Evolutionary conservation across 1,140 invertebrate genomes (phyloP).

Genomic region (Bombus confusus): DNA sequence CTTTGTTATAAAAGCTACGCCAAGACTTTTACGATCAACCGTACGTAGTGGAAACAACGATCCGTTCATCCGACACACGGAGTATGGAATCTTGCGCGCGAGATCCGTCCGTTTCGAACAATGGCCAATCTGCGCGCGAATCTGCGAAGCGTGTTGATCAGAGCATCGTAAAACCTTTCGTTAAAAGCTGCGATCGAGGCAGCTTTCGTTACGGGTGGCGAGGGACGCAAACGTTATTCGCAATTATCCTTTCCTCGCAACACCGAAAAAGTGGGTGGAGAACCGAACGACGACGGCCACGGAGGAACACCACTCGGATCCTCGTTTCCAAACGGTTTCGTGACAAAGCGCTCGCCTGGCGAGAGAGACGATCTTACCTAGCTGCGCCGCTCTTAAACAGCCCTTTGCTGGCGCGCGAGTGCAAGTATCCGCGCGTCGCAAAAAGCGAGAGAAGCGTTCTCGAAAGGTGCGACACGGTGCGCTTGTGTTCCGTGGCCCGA

Average conservation of each 20-base stretch:
- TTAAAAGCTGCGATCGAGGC: slow-evolving; percentile 27
- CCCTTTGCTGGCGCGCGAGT: slow-evolving; percentile 36
- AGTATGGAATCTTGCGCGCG: neutral
- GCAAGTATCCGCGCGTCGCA: slow-evolving; percentile 52
- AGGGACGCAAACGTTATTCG: slow-evolving; percentile 32
- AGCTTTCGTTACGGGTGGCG: neutral
- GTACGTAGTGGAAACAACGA: neutral
- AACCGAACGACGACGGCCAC: neutral
- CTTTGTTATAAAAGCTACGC: too few species aligned
- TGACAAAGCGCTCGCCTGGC: slow-evolving; percentile 50
- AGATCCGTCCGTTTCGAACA: slow-evolving; percentile 5
- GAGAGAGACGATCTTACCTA: neutral
- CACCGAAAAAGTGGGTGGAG: neutral
- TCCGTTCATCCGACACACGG: neutral
- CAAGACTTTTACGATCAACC: neutral
- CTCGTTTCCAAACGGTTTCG: slow-evolving; percentile 55
- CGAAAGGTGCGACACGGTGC: slow-evolving; percentile 55
- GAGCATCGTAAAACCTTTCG: slow-evolving; percentile 32
- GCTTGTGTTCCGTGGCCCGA: slow-evolving; percentile 31
- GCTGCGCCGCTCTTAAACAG: slow-evolving; percentile 27
- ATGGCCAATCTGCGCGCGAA: neutral
- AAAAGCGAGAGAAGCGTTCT: slow-evolving; percentile 65
- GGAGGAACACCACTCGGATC: slow-evolving; percentile 29
- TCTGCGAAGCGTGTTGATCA: slow-evolving; percentile 9
- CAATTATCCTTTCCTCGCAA: slow-evolving; percentile 39